Percentiles rank a stretch among this genome's conserved stretches.
phyloP scores from a whole-genome alignment of 2,113 vertebrate genomes.

The Stictonetta naevosa region DNA sequence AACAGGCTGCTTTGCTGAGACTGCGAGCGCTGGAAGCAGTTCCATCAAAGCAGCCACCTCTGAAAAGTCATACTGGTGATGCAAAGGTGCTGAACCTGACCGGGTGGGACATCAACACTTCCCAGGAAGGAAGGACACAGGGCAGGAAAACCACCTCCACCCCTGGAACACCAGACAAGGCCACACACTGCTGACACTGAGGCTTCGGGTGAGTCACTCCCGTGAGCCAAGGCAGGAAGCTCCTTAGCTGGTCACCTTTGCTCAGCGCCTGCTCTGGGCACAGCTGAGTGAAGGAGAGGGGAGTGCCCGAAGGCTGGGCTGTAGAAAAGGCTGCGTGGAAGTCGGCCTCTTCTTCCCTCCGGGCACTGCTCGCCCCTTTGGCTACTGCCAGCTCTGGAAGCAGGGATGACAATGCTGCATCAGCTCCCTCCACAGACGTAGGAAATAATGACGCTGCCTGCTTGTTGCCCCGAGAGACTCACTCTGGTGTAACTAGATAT shows the following conservation, averaged over 20 bases:
- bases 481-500: neutral
- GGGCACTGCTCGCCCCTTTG: accelerated
- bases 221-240: slow-evolving; percentile 10
- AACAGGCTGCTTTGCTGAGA: neutral
- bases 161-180: neutral
- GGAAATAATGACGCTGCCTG: neutral
- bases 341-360: neutral
- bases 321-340: neutral
- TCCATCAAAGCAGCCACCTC: neutral
- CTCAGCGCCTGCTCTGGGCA: neutral
- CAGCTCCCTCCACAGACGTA: neutral
- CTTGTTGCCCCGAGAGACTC: neutral
- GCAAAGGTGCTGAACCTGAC: neutral
- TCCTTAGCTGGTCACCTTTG: neutral
- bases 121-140: neutral
- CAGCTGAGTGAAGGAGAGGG: neutral
- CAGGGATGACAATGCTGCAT: neutral
- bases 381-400: neutral
- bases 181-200: neutral
- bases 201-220: neutral
- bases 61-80: accelerated
- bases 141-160: neutral
- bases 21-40: neutral
- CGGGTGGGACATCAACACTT: neutral
- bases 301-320: neutral